Conservation (phyloP, 2,888 invertebrate species). For the Oxystoma pomonae region DNA sequence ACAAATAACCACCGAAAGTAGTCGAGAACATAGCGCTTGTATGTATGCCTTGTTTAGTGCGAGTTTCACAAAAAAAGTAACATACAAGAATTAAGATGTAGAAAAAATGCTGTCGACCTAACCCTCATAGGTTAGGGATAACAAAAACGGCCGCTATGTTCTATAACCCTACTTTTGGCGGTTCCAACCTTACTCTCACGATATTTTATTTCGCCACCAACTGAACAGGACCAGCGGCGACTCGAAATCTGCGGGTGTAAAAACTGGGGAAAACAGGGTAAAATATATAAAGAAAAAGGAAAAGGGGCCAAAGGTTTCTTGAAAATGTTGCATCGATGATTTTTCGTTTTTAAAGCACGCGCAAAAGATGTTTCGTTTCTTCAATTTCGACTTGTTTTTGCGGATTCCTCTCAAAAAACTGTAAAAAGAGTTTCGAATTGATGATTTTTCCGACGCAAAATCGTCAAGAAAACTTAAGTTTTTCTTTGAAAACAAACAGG, state of each 20-base stretch:
- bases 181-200: constrained; percentile 50
- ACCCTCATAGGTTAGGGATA: constrained; percentile 47
- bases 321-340: constrained; percentile 18
- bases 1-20: constrained; percentile 14
- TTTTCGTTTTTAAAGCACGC: constrained; percentile 15
- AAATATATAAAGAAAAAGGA: constrained; percentile 35
- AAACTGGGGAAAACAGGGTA: constrained; percentile 33
- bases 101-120: constrained; percentile 18
- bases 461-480: not conserved
- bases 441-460: not conserved
- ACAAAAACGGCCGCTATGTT: constrained; percentile 39
- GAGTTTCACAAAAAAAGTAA: constrained; percentile 5
- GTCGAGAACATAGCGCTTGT: constrained; percentile 19
- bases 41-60: constrained; percentile 11
- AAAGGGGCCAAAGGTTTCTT: constrained; percentile 28
- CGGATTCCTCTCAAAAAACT: constrained; percentile 16
- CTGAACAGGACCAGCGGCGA: constrained; percentile 56
- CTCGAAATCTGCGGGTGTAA: constrained; percentile 43
- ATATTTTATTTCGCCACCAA: constrained; percentile 64
- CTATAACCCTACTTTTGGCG: constrained; percentile 23
- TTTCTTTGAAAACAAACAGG: not conserved
- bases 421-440: not conserved
- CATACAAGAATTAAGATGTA: constrained; percentile 1
- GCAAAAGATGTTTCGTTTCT: constrained; percentile 21
- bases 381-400: constrained; percentile 20